Conservation (phyloP, 2,888 invertebrate species). For the Calameuta pallipes region DNA sequence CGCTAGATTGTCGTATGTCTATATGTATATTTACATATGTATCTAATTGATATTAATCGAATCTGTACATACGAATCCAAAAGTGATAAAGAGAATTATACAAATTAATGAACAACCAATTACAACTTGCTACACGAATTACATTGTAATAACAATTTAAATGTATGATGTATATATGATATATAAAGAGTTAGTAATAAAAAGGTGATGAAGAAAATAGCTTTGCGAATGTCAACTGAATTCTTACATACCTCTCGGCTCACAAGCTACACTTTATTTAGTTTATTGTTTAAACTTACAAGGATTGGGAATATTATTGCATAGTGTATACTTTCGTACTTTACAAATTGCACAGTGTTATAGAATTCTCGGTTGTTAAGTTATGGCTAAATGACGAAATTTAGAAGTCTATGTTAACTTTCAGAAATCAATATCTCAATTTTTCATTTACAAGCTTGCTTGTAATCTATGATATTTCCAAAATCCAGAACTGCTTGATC, state of each 20-base stretch:
- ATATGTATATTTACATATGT: conserved; percentile 11
- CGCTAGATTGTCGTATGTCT: not conserved
- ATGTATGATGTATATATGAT: conserved; percentile 6
- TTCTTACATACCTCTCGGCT: not conserved
- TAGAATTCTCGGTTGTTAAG: not conserved
- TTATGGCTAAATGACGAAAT: not conserved
- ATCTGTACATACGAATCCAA: conserved; percentile 17
- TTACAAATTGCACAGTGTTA: not conserved
- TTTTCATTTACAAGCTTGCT: too few relatives aligned
- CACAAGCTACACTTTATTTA: not conserved
- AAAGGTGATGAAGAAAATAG: not conserved
- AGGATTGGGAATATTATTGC: not conserved
- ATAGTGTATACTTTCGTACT: not conserved
- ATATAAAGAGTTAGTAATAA: conserved; percentile 5
- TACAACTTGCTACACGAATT: not conserved
- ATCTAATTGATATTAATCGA: conserved; percentile 15
- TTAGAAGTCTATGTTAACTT: too few relatives aligned
- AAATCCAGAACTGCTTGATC: too few relatives aligned
- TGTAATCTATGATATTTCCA: too few relatives aligned
- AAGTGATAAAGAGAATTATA: not conserved
- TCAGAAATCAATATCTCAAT: too few relatives aligned
- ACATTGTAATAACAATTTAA: not conserved
- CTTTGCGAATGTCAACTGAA: not conserved
- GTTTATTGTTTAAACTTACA: not conserved
- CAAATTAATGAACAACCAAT: not conserved